Conservation (phyloP, 2,113 vertebrate species). For the Cyanoramphus novaezelandiae region DNA sequence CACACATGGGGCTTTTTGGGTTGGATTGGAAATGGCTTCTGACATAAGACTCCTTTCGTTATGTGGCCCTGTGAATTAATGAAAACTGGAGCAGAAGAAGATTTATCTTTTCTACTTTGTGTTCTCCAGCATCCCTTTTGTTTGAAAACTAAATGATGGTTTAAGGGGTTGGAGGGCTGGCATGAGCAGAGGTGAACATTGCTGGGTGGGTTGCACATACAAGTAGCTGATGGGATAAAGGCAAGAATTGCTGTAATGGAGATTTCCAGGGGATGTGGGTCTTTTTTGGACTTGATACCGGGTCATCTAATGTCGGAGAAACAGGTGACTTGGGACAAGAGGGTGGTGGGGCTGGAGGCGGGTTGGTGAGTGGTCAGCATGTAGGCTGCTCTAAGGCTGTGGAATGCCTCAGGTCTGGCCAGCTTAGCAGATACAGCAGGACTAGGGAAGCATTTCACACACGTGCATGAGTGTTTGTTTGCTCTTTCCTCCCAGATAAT, state of each 20-base stretch:
- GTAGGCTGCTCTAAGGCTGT: background rate
- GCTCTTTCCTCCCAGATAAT: background rate
- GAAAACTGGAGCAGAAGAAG: background rate
- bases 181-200: background rate
- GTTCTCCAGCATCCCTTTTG: background rate
- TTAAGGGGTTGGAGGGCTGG: background rate
- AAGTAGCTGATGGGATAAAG: background rate
- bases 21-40: background rate
- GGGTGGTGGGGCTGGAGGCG: background rate
- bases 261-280: background rate
- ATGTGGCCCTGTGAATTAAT: background rate
- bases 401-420: background rate
- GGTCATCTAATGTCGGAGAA: background rate
- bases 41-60: background rate
- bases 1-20: fast-evolving
- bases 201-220: background rate
- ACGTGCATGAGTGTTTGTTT: background rate
- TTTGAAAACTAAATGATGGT: background rate
- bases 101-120: background rate
- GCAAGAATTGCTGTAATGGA: background rate
- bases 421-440: background rate
- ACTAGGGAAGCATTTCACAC: background rate
- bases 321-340: background rate
- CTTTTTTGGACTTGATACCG: background rate
- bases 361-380: background rate